A percentile compares a stretch with the other conserved stretches of the same genome.
phyloP scores from a whole-genome alignment of 2,797 vertebrate species.

The Acanthopagrus latus region DNA sequence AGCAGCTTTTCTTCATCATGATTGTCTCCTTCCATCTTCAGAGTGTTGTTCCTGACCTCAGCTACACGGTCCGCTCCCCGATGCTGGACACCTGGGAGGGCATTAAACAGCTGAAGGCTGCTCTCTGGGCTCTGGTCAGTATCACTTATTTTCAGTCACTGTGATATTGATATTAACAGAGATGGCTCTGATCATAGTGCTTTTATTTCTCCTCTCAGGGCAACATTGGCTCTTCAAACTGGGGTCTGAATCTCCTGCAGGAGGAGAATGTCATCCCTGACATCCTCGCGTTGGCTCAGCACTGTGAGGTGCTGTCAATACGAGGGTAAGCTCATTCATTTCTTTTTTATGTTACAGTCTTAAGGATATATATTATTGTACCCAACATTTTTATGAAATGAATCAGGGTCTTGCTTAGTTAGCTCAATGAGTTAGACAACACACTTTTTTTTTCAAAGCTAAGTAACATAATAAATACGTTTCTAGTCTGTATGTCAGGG shows the following conservation, averaged over 20 bases:
- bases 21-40: constrained; percentile 59
- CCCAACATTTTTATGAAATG: neutral
- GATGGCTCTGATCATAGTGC: neutral
- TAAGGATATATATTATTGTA: neutral
- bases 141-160: neutral
- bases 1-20: constrained; percentile 1
- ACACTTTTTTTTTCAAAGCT: no score
- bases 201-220: constrained; percentile 84
- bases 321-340: constrained; percentile 87
- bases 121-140: constrained; percentile 97
- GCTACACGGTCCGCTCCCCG: constrained; percentile 95
- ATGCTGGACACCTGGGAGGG: constrained; percentile 99
- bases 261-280: constrained; percentile 98
- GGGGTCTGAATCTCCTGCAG: constrained; percentile 98
- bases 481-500: no score
- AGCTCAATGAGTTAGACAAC: no score
- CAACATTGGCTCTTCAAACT: constrained; percentile 98
- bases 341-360: neutral
- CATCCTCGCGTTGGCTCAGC: constrained; percentile 93
- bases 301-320: constrained; percentile 96
- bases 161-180: neutral
- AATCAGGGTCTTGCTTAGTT: no score
- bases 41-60: constrained; percentile 96
- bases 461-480: no score
- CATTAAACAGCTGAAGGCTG: constrained; percentile 97